Percentiles rank a stretch among this genome's conserved stretches.
phyloP scores from a whole-genome alignment of 2,113 vertebrate species.

The Prinia subflava region DNA sequence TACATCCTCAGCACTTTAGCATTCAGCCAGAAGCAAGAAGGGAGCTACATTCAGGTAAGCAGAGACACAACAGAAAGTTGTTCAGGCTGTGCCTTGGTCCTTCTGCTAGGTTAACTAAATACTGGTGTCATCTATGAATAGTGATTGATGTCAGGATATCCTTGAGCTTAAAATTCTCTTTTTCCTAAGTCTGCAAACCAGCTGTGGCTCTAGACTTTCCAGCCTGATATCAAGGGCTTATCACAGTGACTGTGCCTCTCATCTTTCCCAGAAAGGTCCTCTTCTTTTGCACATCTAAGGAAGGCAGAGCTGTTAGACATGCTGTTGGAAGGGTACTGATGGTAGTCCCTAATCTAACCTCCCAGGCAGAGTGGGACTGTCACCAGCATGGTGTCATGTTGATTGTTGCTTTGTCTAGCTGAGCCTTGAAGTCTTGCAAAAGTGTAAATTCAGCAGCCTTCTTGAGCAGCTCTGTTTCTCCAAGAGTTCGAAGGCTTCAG shows the following conservation, averaged over 20 bases:
- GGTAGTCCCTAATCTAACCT: not conserved
- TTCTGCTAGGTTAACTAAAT: not conserved
- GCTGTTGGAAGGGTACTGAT: not conserved
- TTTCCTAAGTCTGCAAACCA: not conserved
- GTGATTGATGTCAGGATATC: not conserved
- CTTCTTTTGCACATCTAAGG: not conserved
- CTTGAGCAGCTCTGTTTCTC: not conserved
- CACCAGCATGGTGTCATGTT: not conserved
- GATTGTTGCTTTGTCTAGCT: not conserved
- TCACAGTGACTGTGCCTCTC: not conserved
- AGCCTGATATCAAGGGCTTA: not conserved
- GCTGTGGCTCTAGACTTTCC: not conserved
- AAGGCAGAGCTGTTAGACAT: not conserved
- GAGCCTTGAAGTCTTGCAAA: not conserved
- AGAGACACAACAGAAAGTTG: not conserved
- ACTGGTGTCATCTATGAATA: not conserved
- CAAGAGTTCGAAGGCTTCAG: not conserved
- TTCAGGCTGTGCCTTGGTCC: not conserved
- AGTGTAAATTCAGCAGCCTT: not conserved
- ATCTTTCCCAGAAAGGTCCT: not conserved
- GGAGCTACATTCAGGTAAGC: slow-evolving; percentile 88
- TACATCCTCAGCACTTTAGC: slow-evolving; percentile 85
- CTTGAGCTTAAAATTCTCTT: not conserved
- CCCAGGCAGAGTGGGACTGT: not conserved
- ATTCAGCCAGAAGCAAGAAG: slow-evolving; percentile 81